A percentile compares a stretch with the other conserved stretches of the same genome.
These are phyloP conservation scores for Channa maculata DNA, from an alignment of 2,113 vertebrate species.

Conservation along the genomic window DNA sequence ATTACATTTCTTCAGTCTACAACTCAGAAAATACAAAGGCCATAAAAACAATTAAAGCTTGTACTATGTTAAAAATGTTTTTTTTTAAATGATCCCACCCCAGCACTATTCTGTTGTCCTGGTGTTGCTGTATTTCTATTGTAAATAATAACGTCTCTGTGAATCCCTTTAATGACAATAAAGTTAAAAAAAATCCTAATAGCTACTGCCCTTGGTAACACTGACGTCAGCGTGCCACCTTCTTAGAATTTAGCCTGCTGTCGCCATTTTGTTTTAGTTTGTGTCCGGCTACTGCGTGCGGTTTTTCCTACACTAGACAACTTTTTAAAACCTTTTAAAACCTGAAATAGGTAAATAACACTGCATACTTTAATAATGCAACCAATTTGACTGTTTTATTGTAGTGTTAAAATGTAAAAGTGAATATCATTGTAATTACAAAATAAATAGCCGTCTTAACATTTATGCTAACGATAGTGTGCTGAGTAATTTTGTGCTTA, in stretches of 20 bases:
- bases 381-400: neutral
- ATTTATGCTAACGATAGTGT: conserved; percentile 11
- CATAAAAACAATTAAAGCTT: too few relatives aligned
- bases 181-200: too few relatives aligned
- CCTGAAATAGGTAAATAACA: conserved; percentile 65
- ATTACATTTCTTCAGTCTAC: too few relatives aligned
- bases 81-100: too few relatives aligned
- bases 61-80: too few relatives aligned
- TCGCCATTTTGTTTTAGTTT: conserved; percentile 69
- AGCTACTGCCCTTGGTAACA: too few relatives aligned
- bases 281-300: neutral
- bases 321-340: conserved; percentile 29
- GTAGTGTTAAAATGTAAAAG: neutral
- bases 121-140: too few relatives aligned
- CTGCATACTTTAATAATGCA: neutral
- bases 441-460: neutral
- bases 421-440: neutral
- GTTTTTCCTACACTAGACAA: conserved; percentile 4
- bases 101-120: too few relatives aligned
- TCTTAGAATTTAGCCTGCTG: neutral
- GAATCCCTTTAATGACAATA: too few relatives aligned
- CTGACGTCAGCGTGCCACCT: too few relatives aligned
- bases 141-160: too few relatives aligned
- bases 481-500: neutral
- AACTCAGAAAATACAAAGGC: too few relatives aligned